Base-by-base conservation (phyloP, 2,113 vertebrate species). In the Shinisaurus crocodilurus region DNA sequence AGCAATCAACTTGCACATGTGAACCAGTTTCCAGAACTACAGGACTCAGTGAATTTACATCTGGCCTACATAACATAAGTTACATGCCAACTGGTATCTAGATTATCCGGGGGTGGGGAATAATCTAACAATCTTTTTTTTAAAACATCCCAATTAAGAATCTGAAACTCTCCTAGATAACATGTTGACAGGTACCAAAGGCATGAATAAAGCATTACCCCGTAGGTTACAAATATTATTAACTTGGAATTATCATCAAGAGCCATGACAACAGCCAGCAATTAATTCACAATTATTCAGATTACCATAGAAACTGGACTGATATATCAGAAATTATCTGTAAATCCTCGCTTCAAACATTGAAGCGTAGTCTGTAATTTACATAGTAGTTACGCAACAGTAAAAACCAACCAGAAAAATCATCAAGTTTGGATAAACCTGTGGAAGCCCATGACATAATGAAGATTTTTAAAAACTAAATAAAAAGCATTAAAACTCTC, bases 301-400 rank as follows among this genome's bases (percentile, higher is more conserved):
- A 95, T 96, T 96, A 89, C 95, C 95, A 94, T 95, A 95, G 95
- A 96, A 97, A 95, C 92, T 96, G 90, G 94, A 93, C 87, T 74
- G 86, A 90, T 92, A 86, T 79, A 91, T 74, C 57, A 94, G 88
- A 93, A 92, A 95, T 95, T 92, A 92, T 91, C 85, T 86, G 87
- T 95, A 95, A 96, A 95, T 94, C 95, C 90, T 96, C 89, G 92
- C 80, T 92, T 89, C 87, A 92, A 95, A 96, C 75, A 95, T 87
- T 90, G 89, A 94, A 94, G 92, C 65, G 65, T 75, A 91, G 90
- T n/a, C 91, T 96, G 81, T 95, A 93, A 96, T 95, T 96, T 96
- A 91, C 93, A 95, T 96, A 94, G 91, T 93, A 96, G 96, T 95
- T 91, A 84, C 63, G 90, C 95, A 93, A 72, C 92, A 88, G 60